Evolutionary conservation across 2,113 vertebrate genomes (phyloP).

Genomic region (Cariama cristata): DNA sequence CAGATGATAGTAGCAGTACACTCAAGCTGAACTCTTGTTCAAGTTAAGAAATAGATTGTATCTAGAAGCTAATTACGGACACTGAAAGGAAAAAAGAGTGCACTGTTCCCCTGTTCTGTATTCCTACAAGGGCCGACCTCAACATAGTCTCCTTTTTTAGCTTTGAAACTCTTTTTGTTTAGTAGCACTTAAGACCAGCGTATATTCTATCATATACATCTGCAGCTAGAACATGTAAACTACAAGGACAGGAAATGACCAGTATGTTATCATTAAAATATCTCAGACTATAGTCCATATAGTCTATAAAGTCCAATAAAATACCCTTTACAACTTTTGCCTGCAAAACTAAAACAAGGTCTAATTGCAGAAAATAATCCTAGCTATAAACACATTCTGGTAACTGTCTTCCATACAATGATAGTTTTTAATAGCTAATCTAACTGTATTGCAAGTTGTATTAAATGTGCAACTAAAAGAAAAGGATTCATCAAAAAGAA

Average conservation of each 20-base stretch:
- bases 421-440: neutral
- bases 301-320: neutral
- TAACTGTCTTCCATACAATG: neutral
- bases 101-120: neutral
- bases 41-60: neutral
- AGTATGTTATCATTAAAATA: neutral
- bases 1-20: neutral
- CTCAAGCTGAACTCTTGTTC: neutral
- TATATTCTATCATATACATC: neutral
- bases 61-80: neutral
- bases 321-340: neutral
- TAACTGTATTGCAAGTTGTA: neutral
- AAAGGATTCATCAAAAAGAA: neutral
- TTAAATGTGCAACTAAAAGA: neutral
- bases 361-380: neutral
- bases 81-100: neutral
- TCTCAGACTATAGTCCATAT: neutral
- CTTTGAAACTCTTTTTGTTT: neutral
- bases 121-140: neutral
- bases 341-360: neutral
- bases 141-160: neutral
- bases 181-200: neutral
- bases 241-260: neutral
- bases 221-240: neutral
- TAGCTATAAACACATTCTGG: neutral